Conservation (phyloP, 2,113 vertebrate species). For the Thymallus thymallus region DNA sequence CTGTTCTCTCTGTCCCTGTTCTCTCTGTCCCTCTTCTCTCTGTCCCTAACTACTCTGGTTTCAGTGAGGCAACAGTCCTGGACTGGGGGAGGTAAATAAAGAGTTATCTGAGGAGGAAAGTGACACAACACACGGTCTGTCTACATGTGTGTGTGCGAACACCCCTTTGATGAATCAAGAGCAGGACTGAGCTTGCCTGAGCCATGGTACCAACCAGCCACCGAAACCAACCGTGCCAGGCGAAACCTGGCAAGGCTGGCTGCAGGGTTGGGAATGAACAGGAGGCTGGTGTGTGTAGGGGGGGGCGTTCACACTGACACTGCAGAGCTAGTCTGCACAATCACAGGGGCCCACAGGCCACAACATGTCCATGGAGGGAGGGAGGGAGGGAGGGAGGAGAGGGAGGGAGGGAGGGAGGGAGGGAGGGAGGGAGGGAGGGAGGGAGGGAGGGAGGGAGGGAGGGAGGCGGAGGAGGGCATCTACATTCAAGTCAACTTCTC, state of each 20-base stretch:
- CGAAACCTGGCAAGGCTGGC: constrained; percentile 73
- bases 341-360: constrained; percentile 54
- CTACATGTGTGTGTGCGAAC: background rate
- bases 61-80: constrained; percentile 19
- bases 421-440: constrained; percentile 16
- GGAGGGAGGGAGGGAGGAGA: too few relatives aligned
- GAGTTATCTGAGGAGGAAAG: constrained; percentile 18
- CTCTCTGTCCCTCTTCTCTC: background rate
- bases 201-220: constrained; percentile 59
- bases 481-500: background rate
- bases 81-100: constrained; percentile 43
- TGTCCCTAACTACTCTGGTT: too few relatives aligned
- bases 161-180: constrained; percentile 41
- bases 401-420: background rate
- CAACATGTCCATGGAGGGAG: constrained; percentile 39
- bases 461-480: constrained; percentile 6
- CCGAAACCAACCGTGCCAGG: constrained; percentile 69
- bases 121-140: background rate
- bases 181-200: constrained; percentile 71
- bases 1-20: background rate
- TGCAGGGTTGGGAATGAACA: constrained; percentile 54
- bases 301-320: constrained; percentile 64
- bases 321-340: constrained; percentile 70
- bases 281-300: constrained; percentile 53
- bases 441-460: constrained; percentile 44